A percentile compares a stretch with the other conserved stretches of the same genome.
Conservation (phyloP, 2,113 vertebrate genomes). For the Neodontobutis hainanensis region DNA sequence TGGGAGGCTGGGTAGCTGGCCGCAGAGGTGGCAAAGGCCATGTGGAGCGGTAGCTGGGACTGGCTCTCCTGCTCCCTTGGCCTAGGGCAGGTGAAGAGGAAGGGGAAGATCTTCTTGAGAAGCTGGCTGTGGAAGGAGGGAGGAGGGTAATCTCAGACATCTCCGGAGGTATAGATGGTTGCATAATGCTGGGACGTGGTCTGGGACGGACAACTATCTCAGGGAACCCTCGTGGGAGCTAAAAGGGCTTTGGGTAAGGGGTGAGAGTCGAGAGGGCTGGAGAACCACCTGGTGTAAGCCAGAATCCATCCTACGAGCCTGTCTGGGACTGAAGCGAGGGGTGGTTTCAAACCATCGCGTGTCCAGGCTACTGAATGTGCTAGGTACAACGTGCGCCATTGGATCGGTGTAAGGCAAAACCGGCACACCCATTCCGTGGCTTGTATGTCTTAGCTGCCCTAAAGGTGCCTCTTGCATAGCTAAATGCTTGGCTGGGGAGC, state of each 20-base stretch:
- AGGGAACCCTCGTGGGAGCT: conserved; percentile 92
- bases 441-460: conserved; percentile 98
- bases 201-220: conserved; percentile 92
- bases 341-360: conserved; percentile 95
- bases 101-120: conserved; percentile 94
- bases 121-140: conserved; percentile 90
- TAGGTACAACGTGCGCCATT: conserved; percentile 88
- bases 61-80: conserved; percentile 87
- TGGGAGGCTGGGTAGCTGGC: conserved; percentile 86
- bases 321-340: conserved; percentile 93
- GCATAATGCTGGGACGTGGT: conserved; percentile 90
- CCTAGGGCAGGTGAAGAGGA: conserved; percentile 92
- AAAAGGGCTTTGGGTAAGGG: conserved; percentile 96
- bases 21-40: conserved; percentile 90
- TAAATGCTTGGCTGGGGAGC: conserved; percentile 91
- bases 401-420: conserved; percentile 98
- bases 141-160: conserved; percentile 96
- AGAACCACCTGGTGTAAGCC: conserved; percentile 98
- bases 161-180: conserved; percentile 83
- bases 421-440: conserved; percentile 96
- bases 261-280: conserved; percentile 96
- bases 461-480: conserved; percentile 95
- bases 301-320: conserved; percentile 90
- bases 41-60: conserved; percentile 82
- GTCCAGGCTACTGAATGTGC: conserved; percentile 93